Evolutionary conservation across 2,113 vertebrate species (phyloP), one percentile per base, ranked within the genome.

Genomic region (Bostrychus sinensis): DNA sequence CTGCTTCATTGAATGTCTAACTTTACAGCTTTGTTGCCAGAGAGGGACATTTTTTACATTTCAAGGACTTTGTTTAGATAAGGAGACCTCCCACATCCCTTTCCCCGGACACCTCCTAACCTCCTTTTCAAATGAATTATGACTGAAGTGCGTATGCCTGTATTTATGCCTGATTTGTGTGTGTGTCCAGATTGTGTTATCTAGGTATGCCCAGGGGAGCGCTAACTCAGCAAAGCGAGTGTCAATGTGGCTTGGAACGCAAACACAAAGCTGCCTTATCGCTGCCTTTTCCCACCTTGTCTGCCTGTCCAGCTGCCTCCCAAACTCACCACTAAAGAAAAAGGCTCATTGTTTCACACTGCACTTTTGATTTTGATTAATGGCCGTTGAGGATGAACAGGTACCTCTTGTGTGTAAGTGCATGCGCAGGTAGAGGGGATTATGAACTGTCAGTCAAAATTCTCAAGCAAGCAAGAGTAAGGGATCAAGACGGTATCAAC

Each of bases 361-460:
- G 36, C 30, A 66, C 62, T 43, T 74, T 58, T 72, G 50, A 70
- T 70, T 71, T 67, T 66, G 39, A 65, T 81, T 71, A 69, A 78
- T 72, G 45, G 30, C 19, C 2, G 2, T 1, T 51, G 60, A 79
- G 45, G 32, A 59, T 57, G 17, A 70, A 11, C 55, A 68, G 41
- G 58, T 48, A 64, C 34, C 20, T 26, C 66, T n/a, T 56, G 66
- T 62, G 22, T 42, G 22, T 58, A n/a, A 20, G 23, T 8, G 42
- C 12, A 42, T 43, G 48, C 22, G 32, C 53, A 65, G 56, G 41
- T 46, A 6, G 7, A 23, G 22, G 62, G 66, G 74, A 77, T 80
- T 77, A 80, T 75, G 48, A 72, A 37, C 66, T 69, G 77, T 55
- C 66, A 77, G 36, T 80, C 81, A 83, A 58, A 23, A 20, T 73